Evolutionary conservation across 2,113 vertebrate genomes (phyloP), one percentile per base, ranked within the genome.

Genomic region (Dromiciops gliroides): DNA sequence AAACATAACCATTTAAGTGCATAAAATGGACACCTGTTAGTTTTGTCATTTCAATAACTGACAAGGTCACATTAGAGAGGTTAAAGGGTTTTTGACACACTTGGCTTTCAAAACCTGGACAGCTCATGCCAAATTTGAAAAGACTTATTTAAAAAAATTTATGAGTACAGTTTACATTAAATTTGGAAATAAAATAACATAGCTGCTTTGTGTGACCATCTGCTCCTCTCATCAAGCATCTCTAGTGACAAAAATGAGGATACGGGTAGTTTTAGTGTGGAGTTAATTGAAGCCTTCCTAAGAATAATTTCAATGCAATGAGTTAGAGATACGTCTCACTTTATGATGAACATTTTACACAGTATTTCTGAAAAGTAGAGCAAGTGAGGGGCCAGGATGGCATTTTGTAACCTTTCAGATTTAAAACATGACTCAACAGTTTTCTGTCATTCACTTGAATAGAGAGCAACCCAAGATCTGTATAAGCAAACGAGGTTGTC

Each of bases 251-350:
- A 97, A 98, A 98, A 97, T 97, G 98, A 98, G 98, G 96, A 98
- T 96, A 97, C 96, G 98, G 97, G 97, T 98, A 98, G 97, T 97
- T 98, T 98, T 96, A 93, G 96, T 97, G 94, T 95, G 92, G 97
- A 98, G 96, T 97, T 98, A 98, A 98, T 98, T 98, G 98, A 98
- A 98, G 97, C 97, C 97, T 98, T 98, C 98, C 98, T 98, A 98
- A 98, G 98, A 98, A 98, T 98, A 98, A 98, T 98, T 98, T 98
- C 98, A 98, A 98, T 98, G 98, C 98, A 97, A 91, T 97, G 96
- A 97, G 98, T 98, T 56, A 97, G 95, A 98, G 97, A 97, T 98
- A 98, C 98, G 98, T 98, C 98, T 98, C 98, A 96, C 97, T 98
- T 97, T 97, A 98, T 96, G 98, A 98, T 97, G 95, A 96, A 94